phyloP scores from a whole-genome alignment of 1,140 invertebrate species.

The Drosophila ercepeae region DNA sequence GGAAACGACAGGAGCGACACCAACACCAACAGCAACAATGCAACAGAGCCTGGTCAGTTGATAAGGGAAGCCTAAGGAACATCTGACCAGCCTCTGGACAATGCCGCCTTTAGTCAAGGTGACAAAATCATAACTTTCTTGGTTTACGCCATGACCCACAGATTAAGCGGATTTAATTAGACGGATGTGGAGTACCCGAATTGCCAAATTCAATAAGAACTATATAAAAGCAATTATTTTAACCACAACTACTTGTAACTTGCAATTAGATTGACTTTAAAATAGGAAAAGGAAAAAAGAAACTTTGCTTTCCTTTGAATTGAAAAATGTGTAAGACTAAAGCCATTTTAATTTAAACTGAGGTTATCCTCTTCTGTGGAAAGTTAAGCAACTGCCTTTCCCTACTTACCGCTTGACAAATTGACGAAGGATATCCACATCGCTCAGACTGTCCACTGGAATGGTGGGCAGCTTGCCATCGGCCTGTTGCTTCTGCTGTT shows the following conservation, averaged over 20 bases:
- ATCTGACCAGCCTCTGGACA: conserved; percentile 35
- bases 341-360: too few species aligned
- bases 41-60: conserved; percentile 29
- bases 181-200: neutral
- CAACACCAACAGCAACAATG: conserved; percentile 36
- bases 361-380: neutral
- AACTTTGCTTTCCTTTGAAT: too few species aligned
- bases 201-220: neutral
- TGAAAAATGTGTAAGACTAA: too few species aligned
- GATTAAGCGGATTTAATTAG: conserved; percentile 39
- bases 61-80: conserved; percentile 29
- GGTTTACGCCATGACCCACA: conserved; percentile 14
- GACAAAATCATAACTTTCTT: conserved; percentile 39
- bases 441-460: conserved; percentile 88
- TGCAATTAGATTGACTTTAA: neutral
- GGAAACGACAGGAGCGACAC: conserved; percentile 44
- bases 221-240: neutral
- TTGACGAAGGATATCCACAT: conserved; percentile 88
- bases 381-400: neutral
- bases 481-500: conserved; percentile 31
- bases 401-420: conserved; percentile 85
- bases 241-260: neutral
- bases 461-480: conserved; percentile 85
- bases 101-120: conserved; percentile 20
- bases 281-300: too few species aligned